Conservation (phyloP, 2,888 invertebrate species). For the Polydrusus pterygomalis region DNA sequence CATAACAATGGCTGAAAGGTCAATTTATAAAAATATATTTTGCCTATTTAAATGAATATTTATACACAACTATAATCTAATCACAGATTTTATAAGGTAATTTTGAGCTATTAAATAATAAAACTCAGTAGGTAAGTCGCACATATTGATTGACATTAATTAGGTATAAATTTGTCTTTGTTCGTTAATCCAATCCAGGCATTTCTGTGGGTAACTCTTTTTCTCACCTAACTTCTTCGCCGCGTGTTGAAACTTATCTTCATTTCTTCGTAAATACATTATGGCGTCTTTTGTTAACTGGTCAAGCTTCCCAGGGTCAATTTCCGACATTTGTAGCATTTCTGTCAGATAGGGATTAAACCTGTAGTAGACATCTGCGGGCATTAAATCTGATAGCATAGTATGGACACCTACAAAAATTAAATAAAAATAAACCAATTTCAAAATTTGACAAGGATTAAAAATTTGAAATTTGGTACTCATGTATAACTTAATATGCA, state of each 20-base stretch:
- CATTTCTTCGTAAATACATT: slow-evolving; percentile 88
- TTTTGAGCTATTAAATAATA: not conserved
- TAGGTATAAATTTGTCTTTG: slow-evolving; percentile 66
- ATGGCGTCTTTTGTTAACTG: slow-evolving; percentile 83
- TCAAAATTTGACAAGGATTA: no score
- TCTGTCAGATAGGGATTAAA: slow-evolving; percentile 92
- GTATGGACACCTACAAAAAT: slow-evolving; percentile 81
- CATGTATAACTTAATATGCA: no score
- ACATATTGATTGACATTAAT: not conserved
- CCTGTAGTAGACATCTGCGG: slow-evolving; percentile 84
- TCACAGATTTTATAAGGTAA: slow-evolving; percentile 7
- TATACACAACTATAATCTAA: slow-evolving; percentile 11
- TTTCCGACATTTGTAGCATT: slow-evolving; percentile 87
- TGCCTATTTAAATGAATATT: not conserved
- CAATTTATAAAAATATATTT: not conserved
- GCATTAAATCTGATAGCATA: slow-evolving; percentile 84
- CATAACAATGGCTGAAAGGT: not conserved
- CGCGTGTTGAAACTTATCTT: slow-evolving; percentile 80
- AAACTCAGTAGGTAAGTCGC: not conserved
- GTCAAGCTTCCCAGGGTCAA: slow-evolving; percentile 81
- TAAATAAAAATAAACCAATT: not conserved
- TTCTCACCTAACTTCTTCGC: slow-evolving; percentile 74
- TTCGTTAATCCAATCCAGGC: slow-evolving; percentile 72
- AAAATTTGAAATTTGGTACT: no score
- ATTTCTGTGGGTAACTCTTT: slow-evolving; percentile 70